Percentiles rank a stretch among this genome's conserved stretches.
Evolutionary conservation across 1,140 invertebrate species (phyloP).

Genomic region (Frieseomelitta varia): DNA sequence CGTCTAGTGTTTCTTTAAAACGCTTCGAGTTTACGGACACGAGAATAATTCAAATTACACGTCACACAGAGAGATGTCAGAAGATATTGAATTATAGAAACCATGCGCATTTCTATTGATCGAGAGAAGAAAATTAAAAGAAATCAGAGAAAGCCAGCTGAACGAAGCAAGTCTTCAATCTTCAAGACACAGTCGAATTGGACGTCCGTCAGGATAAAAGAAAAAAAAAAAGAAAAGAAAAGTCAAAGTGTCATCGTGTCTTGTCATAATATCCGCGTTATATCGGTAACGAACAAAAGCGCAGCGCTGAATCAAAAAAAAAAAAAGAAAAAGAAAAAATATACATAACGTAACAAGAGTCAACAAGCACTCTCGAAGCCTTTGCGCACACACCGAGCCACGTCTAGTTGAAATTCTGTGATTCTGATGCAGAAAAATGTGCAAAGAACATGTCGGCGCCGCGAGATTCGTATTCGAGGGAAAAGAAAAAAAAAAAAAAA

Average conservation of each 20-base stretch:
- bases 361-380: conserved; percentile 24
- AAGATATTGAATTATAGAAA: conserved; percentile 12
- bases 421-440: conserved; percentile 5
- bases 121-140: too few relatives aligned
- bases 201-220: background rate
- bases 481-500: background rate
- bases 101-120: conserved; percentile 13
- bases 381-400: background rate
- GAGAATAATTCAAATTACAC: background rate
- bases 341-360: background rate
- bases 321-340: background rate
- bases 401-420: too few relatives aligned
- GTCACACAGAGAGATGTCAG: background rate
- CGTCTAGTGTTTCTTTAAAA: background rate
- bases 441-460: conserved; percentile 28
- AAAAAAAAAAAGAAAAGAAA: background rate
- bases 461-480: background rate
- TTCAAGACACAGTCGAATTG: background rate
- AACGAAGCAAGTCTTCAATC: background rate
- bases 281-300: background rate
- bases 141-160: background rate
- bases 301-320: background rate
- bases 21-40: background rate
- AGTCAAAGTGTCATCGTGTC: background rate
- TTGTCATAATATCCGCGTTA: background rate